Percentiles rank a stretch among this genome's conserved stretches.
These are phyloP conservation scores for Isichthys henryi DNA, from an alignment of 2,113 vertebrate genomes.

Conservation along the genomic window DNA sequence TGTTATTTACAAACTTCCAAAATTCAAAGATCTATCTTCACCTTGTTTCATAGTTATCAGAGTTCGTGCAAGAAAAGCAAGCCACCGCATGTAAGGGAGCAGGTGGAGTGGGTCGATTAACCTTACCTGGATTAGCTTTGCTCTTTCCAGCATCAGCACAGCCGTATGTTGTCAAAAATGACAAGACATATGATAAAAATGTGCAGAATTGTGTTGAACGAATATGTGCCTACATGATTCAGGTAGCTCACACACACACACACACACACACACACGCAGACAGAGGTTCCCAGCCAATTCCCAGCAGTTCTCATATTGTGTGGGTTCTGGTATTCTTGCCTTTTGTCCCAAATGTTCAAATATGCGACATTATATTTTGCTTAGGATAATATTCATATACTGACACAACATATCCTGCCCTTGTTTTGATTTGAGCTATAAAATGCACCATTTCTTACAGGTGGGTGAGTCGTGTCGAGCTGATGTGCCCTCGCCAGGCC, in stretches of 20 bases:
- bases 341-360: neutral
- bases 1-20: neutral
- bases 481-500: neutral
- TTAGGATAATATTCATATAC: neutral
- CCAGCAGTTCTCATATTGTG: neutral
- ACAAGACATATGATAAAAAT: neutral
- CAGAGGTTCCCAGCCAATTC: neutral
- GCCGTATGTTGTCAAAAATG: neutral
- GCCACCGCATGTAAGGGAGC: neutral
- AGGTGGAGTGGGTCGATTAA: neutral
- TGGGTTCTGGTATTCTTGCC: neutral
- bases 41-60: neutral
- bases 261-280: neutral
- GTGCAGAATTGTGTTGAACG: neutral
- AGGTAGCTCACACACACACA: neutral
- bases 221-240: neutral
- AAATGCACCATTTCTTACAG: neutral
- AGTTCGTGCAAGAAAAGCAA: neutral
- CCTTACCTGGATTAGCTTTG: neutral
- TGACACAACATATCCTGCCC: neutral
- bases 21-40: neutral
- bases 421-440: neutral
- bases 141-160: neutral
- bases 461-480: neutral
- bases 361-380: neutral